A percentile compares a stretch with the other conserved stretches of the same genome.
Conservation (phyloP, 2,113 vertebrate genomes). For the Chloroceryle aenea region DNA sequence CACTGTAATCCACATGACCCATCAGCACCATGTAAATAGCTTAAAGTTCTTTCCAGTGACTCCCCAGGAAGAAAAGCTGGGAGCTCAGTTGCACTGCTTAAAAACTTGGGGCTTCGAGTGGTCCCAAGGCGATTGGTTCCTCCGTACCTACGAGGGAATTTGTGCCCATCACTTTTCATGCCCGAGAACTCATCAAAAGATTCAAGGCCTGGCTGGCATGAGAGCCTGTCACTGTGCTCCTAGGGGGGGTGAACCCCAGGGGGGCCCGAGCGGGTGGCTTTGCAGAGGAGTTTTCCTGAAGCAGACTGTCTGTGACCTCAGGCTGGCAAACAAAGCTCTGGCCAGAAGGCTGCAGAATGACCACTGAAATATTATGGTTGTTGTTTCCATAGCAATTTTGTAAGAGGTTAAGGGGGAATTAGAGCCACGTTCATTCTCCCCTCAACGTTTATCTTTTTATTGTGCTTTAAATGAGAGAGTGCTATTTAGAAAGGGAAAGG, state of each 20-base stretch:
- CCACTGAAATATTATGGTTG: neutral
- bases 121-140: neutral
- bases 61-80: neutral
- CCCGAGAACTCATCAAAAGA: rapidly evolving
- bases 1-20: neutral
- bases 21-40: neutral
- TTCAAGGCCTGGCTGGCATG: rapidly evolving
- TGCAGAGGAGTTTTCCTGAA: rapidly evolving
- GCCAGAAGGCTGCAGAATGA: neutral
- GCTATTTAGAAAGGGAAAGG: slow-evolving; percentile 17
- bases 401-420: neutral
- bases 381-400: slow-evolving; percentile 51
- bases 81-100: neutral
- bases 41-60: neutral
- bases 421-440: neutral
- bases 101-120: neutral
- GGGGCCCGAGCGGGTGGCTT: neutral
- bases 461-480: slow-evolving; percentile 3
- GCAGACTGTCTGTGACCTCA: neutral
- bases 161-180: rapidly evolving
- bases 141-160: neutral
- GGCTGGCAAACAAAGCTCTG: neutral
- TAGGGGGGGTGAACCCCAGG: no score
- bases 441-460: neutral
- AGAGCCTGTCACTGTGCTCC: neutral